These are phyloP conservation scores for Protaetia brevitarsis DNA, from an alignment of 1,140 invertebrate genomes.

Conservation along the genomic window DNA sequence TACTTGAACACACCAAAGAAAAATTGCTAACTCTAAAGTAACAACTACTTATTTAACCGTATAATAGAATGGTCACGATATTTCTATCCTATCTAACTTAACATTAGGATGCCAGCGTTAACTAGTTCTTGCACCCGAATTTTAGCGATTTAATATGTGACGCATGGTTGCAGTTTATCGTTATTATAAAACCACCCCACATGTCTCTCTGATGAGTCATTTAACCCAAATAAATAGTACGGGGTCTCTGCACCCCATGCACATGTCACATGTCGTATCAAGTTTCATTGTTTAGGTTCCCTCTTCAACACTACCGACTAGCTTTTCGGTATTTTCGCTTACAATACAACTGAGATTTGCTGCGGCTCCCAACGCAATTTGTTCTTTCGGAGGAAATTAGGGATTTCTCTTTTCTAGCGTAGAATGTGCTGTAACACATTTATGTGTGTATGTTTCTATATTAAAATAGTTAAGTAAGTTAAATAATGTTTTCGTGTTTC, in stretches of 20 bases:
- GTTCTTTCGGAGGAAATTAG: not conserved
- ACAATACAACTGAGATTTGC: constrained; percentile 18
- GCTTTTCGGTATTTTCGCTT: constrained; percentile 17
- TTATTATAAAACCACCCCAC: constrained; percentile 14
- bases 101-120: not conserved
- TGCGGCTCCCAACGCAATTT: not conserved
- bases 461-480: not conserved
- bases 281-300: constrained; percentile 22
- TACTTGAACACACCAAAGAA: too few species aligned
- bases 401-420: not conserved
- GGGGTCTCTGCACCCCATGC: constrained; percentile 22
- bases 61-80: not conserved
- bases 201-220: constrained; percentile 29
- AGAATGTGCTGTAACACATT: not conserved
- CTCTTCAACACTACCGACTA: not conserved
- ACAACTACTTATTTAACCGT: too few species aligned
- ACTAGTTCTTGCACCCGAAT: not conserved
- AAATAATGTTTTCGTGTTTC: not conserved
- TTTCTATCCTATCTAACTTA: not conserved
- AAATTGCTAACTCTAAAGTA: too few species aligned
- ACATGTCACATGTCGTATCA: constrained; percentile 27
- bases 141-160: not conserved
- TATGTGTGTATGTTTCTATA: not conserved
- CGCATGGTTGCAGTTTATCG: constrained; percentile 2
- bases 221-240: constrained; percentile 28